Conservation (phyloP, 2,888 invertebrate genomes). For the Alloplasta piceator region DNA sequence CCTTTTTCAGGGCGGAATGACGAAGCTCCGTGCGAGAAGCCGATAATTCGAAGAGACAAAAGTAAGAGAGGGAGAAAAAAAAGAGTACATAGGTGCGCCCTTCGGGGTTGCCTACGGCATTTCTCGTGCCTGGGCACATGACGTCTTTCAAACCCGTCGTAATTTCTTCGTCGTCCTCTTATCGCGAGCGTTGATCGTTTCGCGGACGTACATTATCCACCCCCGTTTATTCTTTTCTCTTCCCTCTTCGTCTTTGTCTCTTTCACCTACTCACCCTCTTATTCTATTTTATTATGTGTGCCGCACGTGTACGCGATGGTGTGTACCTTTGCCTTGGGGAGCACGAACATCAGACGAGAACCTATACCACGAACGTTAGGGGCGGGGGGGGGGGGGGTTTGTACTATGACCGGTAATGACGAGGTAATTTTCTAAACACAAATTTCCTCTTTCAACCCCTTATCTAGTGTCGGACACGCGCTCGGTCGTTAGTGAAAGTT, state of each 20-base stretch:
- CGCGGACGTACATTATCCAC: conserved; percentile 58
- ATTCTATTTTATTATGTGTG: conserved; percentile 29
- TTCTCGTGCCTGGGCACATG: conserved; percentile 35
- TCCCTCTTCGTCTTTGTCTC: conserved; percentile 23
- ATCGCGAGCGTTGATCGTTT: conserved; percentile 64
- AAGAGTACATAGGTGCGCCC: conserved; percentile 22
- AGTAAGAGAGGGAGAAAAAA: neutral
- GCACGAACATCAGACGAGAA: conserved; percentile 33
- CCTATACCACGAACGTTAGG: conserved; percentile 18
- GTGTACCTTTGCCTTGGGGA: conserved; percentile 39
- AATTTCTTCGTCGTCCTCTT: conserved; percentile 66
- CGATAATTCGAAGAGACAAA: conserved; percentile 42
- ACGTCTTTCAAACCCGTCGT: conserved; percentile 61
- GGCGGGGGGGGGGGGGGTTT: too few relatives aligned
- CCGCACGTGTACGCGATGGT: neutral
- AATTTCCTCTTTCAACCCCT: conserved; percentile 77
- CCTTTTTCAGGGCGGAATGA: conserved; percentile 37
- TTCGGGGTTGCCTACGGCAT: conserved; percentile 22
- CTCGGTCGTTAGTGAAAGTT: conserved; percentile 72
- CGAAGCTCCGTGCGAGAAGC: conserved; percentile 17
- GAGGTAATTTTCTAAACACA: conserved; percentile 81
- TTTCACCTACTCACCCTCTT: conserved; percentile 64
- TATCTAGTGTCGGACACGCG: conserved; percentile 75
- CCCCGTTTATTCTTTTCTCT: conserved; percentile 39
- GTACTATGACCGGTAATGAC: conserved; percentile 74